Evolutionary conservation across 2,797 vertebrate species (phyloP), one percentile per base, ranked within the genome.

Genomic region (Pogoniulus pusillus): DNA sequence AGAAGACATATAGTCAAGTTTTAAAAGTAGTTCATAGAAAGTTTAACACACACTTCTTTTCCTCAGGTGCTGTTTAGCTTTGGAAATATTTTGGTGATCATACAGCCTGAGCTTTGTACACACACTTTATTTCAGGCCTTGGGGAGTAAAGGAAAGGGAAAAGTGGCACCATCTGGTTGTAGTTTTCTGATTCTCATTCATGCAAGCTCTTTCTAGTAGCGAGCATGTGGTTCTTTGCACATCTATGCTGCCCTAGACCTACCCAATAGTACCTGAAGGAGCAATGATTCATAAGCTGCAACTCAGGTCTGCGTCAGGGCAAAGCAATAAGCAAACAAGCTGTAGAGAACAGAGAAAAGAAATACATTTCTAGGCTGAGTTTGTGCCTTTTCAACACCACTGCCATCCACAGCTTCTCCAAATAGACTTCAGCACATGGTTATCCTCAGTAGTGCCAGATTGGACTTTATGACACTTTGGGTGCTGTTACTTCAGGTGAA

Each of bases 101-200:
- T 15, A 6, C 32, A 9, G 51, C 35, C 57, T 23, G 53, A 75
- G 77, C 35, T 71, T 43, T 53, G 80, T 54, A 41, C 62, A 1
- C 9, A 47, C 2, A 45, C 26, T 51, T 34, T 13, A 5, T 55
- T 64, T 47, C 14, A 24, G 75, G 34, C 47, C 18, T 20, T 39
- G 65, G 43, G 84, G 43, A 81, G 53, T 3, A 26, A 37, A 37
- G 68, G 19, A 27, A 77, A 34, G 10, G 29, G 73, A 51, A n/a
- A 69, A 77, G 76, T 72, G 80, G 59, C 79, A 87, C 85, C 87
- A 78, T 9, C 91, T 88, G 87, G 11, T 68, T 49, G 16, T 3
- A 4, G 60, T 64, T 66, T 83, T 53, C 65, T 57, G 43, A 6
- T 39, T 79, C 79, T 80, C 34, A 19, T 10, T 37, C 66, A 11